Evolutionary conservation across 2,888 invertebrate genomes (phyloP).

Genomic region (Cosmorhoe ocellata): DNA sequence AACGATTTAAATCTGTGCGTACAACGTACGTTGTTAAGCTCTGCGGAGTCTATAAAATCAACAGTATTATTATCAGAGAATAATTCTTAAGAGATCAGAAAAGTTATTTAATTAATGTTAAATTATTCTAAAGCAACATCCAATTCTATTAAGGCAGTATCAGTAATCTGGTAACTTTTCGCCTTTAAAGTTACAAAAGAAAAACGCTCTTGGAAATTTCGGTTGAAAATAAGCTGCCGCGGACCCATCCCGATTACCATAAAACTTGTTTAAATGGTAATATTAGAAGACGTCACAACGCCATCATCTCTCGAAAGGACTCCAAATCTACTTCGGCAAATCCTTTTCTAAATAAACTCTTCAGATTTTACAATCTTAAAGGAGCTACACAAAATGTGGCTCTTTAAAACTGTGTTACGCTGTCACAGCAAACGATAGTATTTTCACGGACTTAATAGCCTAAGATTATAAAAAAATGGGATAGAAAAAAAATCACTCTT

Average conservation of each 20-base stretch:
- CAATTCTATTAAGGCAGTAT: constrained; percentile 71
- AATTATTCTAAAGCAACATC: constrained; percentile 66
- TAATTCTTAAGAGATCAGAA: constrained; percentile 45
- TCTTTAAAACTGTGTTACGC: neutral
- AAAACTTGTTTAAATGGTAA: constrained; percentile 83
- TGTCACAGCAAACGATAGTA: too few relatives aligned
- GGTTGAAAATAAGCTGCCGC: constrained; percentile 71
- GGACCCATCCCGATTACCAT: constrained; percentile 73
- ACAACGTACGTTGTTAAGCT: neutral
- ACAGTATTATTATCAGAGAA: constrained; percentile 46
- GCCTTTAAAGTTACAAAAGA: constrained; percentile 68
- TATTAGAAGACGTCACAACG: constrained; percentile 78
- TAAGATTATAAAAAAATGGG: too few relatives aligned
- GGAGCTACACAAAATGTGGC: neutral
- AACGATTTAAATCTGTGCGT: too few relatives aligned
- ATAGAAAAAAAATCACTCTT: too few relatives aligned
- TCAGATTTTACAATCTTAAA: constrained; percentile 19
- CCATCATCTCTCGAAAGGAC: constrained; percentile 57
- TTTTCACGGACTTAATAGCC: too few relatives aligned
- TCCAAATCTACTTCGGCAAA: constrained; percentile 54
- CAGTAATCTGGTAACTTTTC: constrained; percentile 72
- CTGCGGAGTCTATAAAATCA: constrained; percentile 26
- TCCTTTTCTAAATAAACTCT: constrained; percentile 21
- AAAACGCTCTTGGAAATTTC: constrained; percentile 72
- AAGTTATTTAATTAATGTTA: constrained; percentile 69